Evolutionary conservation across 2,888 invertebrate genomes (phyloP).

Genomic region (Spilarctia lutea): DNA sequence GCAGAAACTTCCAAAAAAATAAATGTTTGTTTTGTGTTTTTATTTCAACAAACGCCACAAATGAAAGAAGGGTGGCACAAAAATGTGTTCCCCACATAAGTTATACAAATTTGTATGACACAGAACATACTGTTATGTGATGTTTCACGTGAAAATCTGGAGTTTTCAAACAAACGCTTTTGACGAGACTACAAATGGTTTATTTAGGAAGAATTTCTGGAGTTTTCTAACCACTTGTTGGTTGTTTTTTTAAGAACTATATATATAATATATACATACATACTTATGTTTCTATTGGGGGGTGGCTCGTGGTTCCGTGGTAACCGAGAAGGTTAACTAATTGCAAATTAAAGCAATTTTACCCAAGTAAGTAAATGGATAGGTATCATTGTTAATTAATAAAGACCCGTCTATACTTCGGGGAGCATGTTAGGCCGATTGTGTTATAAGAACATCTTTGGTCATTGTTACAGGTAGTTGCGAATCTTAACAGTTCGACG

Average conservation of each 20-base stretch:
- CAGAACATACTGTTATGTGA: not conserved
- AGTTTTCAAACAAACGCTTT: conserved; percentile 1
- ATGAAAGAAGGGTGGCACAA: not conserved
- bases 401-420: no score
- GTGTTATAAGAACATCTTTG: no score
- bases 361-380: no score
- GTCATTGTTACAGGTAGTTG: no score
- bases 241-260: not conserved
- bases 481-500: no score
- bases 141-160: not conserved
- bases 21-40: conserved; percentile 1
- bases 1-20: not conserved
- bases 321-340: no score
- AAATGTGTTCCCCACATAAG: conserved; percentile 13
- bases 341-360: no score
- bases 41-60: conserved; percentile 7
- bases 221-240: not conserved
- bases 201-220: conserved; percentile 11
- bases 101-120: conserved; percentile 1
- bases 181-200: not conserved
- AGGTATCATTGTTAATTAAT: no score
- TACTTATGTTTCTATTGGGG: not conserved
- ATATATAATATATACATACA: not conserved
- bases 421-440: no score
- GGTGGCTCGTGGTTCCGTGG: no score